phyloP scores from a whole-genome alignment of 2,113 vertebrate genomes.

The Zosterops borbonicus region DNA sequence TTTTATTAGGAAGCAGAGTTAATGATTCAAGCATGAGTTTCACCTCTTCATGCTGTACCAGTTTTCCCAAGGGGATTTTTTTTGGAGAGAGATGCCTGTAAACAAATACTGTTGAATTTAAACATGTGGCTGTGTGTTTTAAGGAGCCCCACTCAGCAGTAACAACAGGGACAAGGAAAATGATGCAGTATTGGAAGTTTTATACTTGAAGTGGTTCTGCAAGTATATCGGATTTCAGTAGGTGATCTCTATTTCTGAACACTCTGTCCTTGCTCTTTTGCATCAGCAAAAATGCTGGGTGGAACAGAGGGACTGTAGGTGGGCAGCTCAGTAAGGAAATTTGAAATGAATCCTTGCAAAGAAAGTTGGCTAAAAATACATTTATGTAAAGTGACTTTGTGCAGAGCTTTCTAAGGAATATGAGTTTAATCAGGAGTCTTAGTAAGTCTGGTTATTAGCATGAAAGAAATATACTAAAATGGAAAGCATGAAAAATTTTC shows the following conservation, averaged over 20 bases:
- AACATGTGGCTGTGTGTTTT: neutral
- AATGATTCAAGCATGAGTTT: neutral
- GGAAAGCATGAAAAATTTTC: neutral
- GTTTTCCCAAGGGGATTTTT: conserved; percentile 1
- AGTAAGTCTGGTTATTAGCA: neutral
- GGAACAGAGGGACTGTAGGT: neutral
- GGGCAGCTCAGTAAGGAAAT: neutral
- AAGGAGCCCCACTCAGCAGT: neutral
- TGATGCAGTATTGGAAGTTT: neutral
- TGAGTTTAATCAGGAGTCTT: neutral
- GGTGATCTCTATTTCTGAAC: neutral
- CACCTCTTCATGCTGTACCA: neutral
- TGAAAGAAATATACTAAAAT: neutral
- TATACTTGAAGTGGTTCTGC: neutral
- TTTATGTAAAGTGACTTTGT: neutral
- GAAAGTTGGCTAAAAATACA: neutral
- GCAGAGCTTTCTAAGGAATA: neutral
- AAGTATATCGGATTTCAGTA: neutral
- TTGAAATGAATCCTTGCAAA: neutral
- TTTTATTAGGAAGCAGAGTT: conserved; percentile 24
- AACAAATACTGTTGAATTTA: conserved; percentile 9
- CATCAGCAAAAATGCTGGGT: neutral
- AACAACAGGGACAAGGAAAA: neutral
- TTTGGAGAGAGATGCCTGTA: neutral
- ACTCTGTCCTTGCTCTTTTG: neutral